Evolutionary conservation across 1,140 invertebrate genomes (phyloP).

Genomic region (Ostrea edulis): DNA sequence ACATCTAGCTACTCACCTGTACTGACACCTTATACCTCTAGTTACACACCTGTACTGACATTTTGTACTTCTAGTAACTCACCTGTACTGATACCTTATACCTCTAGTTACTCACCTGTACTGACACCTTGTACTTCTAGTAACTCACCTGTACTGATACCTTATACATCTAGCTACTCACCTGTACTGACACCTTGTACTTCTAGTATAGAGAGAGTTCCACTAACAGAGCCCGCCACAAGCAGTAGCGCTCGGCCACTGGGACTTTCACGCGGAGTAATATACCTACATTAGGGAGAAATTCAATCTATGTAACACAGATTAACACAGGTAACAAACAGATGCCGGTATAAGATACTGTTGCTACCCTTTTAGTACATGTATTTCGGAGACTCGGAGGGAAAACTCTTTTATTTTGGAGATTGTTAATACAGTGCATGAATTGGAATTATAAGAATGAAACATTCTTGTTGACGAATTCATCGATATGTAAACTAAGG

Average conservation of each 20-base stretch:
- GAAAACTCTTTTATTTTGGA: too few species aligned
- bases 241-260: neutral
- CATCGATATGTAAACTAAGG: too few species aligned
- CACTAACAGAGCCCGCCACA: constrained; percentile 3
- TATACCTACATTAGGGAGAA: neutral
- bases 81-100: neutral
- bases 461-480: too few species aligned
- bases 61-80: neutral
- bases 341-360: too few species aligned
- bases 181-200: neutral
- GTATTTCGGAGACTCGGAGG: too few species aligned
- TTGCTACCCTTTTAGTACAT: too few species aligned
- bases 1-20: constrained; percentile 1
- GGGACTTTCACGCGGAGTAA: constrained; percentile 4
- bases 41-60: neutral
- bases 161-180: neutral
- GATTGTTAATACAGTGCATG: too few species aligned
- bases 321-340: too few species aligned
- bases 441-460: too few species aligned
- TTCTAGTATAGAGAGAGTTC: neutral
- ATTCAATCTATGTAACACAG: too few species aligned
- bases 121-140: neutral
- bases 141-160: neutral
- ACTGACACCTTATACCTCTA: neutral
- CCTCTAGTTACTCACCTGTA: neutral